phyloP scores from a whole-genome alignment of 2,888 invertebrate genomes.

The Parnassius smintheus region DNA sequence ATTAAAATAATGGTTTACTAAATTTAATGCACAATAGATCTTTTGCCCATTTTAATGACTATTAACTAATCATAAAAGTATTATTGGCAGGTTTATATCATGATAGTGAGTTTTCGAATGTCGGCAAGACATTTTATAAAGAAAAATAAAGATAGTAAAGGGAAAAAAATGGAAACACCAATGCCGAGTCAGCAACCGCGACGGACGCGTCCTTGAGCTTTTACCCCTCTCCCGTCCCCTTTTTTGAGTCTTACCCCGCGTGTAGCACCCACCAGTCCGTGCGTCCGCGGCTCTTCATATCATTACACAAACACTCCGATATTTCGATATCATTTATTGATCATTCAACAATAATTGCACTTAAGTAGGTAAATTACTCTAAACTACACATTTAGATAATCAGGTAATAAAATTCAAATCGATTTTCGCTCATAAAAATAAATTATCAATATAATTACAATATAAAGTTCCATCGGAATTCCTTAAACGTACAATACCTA shows the following conservation, averaged over 20 bases:
- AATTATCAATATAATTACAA: conserved; percentile 43
- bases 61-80: no score
- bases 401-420: conserved; percentile 61
- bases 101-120: no score
- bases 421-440: conserved; percentile 36
- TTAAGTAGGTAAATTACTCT: conserved; percentile 57
- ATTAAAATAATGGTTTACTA: no score
- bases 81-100: no score
- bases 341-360: conserved; percentile 71
- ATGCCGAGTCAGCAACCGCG: conserved; percentile 8
- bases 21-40: no score
- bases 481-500: conserved; percentile 40
- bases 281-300: conserved; percentile 7
- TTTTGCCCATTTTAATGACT: no score
- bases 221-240: not conserved
- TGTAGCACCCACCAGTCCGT: conserved; percentile 4
- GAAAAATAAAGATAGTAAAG: not conserved
- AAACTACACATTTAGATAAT: conserved; percentile 70
- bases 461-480: conserved; percentile 45
- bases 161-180: not conserved
- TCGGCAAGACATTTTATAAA: no score
- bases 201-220: conserved; percentile 18
- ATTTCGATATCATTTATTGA: conserved; percentile 53
- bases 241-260: not conserved
- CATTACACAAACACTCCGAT: conserved; percentile 28